Base-by-base conservation (phyloP, 2,797 vertebrate species). In the Sebastolobus alascanus region DNA sequence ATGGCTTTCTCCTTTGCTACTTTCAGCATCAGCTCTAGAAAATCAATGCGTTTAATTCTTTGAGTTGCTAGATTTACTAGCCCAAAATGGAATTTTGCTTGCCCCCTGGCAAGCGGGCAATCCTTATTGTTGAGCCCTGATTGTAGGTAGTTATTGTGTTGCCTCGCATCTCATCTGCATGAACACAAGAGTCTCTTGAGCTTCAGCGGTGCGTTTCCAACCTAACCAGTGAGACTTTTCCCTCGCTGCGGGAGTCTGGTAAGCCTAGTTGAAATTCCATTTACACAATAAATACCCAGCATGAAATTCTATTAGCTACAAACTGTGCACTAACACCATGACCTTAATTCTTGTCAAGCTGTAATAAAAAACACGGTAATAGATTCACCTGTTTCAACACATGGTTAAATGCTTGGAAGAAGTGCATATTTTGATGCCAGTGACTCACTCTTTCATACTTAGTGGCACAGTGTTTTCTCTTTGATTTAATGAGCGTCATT, bases 401-500 rank as follows among this genome's bases (percentile, higher is more conserved):
- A 22, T 46, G 46, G 29, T 72, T 74, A 68, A 82, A 87, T 60
- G 22, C 72, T 85, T 70, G 13, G 54, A 75, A 63, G 70, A 70
- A 73, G 73, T 46, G 58, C 46, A 73, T 88, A 79, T 88, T 89
- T 91, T 74, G 73, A 91, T 50, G 56, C 64, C 27, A 55, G n/a
- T 63, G 14, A 91, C 60, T 87, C 76, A 70, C 55, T 82, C 13
- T 73, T 74, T 87, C 80, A 79, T 68, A 72, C 46, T 75, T 87
- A 73, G 84, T 71, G 59, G 70, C 27, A 29, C 38, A 84, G 18
- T 74, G 74, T 84, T 89, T 91, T 84, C 50, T 70, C 9, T 84
- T 73, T 83, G 73, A 82, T 70, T 87, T 82, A 85, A 92, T 88
- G 76, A 88, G 77, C 66, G 70, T 89, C 61, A 84, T 82, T 73